phyloP scores from a whole-genome alignment of 2,888 invertebrate species.

The Metallyticus violacea region DNA sequence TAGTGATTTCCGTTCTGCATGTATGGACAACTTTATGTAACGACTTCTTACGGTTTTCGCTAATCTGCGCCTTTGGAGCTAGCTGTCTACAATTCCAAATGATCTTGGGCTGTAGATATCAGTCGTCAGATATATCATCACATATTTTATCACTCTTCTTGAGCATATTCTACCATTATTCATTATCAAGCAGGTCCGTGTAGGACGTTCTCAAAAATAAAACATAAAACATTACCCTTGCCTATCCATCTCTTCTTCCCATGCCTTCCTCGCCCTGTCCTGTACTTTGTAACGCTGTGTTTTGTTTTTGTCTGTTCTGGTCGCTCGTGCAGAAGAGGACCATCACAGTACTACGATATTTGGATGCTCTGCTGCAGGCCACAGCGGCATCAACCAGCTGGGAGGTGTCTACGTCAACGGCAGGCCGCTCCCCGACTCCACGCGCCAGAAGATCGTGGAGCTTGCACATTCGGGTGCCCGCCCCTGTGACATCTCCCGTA shows the following conservation, averaged over 20 bases:
- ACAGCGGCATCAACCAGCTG: slow-evolving; percentile 99
- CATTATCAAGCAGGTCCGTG: no score
- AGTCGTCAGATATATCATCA: no score
- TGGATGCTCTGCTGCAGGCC: slow-evolving; percentile 58
- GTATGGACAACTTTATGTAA: no score
- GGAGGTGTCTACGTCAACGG: slow-evolving; percentile 99
- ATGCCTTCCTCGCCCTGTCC: background rate
- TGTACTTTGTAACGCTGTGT: slow-evolving; percentile 11
- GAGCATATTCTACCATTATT: no score
- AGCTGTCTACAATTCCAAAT: no score
- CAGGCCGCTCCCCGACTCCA: slow-evolving; percentile 94
- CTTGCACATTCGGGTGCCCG: slow-evolving; percentile 95
- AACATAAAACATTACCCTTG: no score
- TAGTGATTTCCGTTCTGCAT: no score
- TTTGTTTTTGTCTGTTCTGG: slow-evolving; percentile 21
- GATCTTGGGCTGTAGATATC: no score
- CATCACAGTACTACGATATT: slow-evolving; percentile 34
- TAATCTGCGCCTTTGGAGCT: no score
- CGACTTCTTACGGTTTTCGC: no score
- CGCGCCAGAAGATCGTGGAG: slow-evolving; percentile 98
- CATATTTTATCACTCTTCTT: no score
- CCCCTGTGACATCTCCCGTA: slow-evolving; percentile 98
- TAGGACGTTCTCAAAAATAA: no score
- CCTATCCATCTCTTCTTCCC: background rate
- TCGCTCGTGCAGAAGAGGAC: slow-evolving; percentile 8